Evolutionary conservation across 2,888 invertebrate species (phyloP).

Genomic region (Microdon myrmicae): DNA sequence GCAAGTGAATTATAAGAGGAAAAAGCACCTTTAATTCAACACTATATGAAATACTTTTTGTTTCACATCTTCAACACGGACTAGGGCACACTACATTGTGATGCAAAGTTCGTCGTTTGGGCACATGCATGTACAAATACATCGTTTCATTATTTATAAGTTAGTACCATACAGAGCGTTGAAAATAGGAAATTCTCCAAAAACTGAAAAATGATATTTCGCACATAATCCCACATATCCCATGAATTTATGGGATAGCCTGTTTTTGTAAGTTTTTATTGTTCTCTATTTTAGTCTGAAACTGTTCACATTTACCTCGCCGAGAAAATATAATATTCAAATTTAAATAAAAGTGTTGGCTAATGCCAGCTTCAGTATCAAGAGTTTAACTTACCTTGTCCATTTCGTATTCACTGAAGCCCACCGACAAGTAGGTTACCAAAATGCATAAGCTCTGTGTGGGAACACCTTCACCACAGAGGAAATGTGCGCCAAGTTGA

Average conservation of each 20-base stretch:
- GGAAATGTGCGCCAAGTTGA: constrained; percentile 61
- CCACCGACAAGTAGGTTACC: constrained; percentile 61
- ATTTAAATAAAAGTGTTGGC: constrained; percentile 47
- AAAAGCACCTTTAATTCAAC: too few species aligned
- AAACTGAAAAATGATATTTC: constrained; percentile 34
- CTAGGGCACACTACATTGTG: too few species aligned
- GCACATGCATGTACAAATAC: too few species aligned
- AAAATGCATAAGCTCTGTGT: constrained; percentile 61
- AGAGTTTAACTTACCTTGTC: constrained; percentile 63
- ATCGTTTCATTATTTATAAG: constrained; percentile 36
- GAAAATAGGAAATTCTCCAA: constrained; percentile 3
- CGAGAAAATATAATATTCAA: constrained; percentile 38
- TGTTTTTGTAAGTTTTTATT: constrained; percentile 50
- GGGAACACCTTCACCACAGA: constrained; percentile 59
- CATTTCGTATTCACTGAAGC: constrained; percentile 64
- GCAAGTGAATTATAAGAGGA: too few species aligned
- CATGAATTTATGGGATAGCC: constrained; percentile 47
- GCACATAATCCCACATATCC: constrained; percentile 47
- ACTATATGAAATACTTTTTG: too few species aligned
- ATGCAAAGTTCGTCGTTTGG: too few species aligned
- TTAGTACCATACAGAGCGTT: constrained; percentile 9
- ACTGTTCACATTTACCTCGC: background rate
- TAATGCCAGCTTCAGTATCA: constrained; percentile 20
- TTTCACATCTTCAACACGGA: too few species aligned
- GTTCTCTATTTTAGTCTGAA: constrained; percentile 39